phyloP scores from a whole-genome alignment of 2,888 invertebrate species.

The Rhamphomyia laevipes region DNA sequence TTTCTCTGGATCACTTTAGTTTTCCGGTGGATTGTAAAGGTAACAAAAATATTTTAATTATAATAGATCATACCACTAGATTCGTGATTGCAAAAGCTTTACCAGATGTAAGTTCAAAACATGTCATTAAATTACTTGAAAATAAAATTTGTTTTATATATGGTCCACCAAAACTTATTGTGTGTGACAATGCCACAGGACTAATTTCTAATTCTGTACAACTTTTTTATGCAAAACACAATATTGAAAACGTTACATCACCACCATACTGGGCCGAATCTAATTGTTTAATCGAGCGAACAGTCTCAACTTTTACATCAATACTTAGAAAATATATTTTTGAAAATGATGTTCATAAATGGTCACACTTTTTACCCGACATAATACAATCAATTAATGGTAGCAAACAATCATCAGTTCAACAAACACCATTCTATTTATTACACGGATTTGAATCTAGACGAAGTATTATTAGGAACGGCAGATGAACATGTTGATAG shows the following conservation, averaged over 20 bases:
- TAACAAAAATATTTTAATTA: too few relatives aligned
- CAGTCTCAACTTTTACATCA: neutral
- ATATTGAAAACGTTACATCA: constrained; percentile 1
- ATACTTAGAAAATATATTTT: constrained; percentile 3
- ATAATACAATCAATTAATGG: constrained; percentile 1
- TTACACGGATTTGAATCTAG: constrained; percentile 1
- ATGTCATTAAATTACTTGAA: neutral
- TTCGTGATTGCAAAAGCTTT: too few relatives aligned
- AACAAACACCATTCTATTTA: neutral
- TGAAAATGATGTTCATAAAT: neutral
- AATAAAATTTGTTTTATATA: neutral
- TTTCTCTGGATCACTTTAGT: too few relatives aligned
- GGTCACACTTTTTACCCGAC: constrained; percentile 3
- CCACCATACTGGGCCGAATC: constrained; percentile 6
- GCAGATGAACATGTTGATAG: neutral
- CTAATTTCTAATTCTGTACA: neutral
- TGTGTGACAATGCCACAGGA: constrained; percentile 2
- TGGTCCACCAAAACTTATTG: constrained; percentile 1
- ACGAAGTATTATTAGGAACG: neutral
- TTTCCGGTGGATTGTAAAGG: too few relatives aligned
- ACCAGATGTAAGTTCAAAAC: neutral
- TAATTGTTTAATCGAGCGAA: constrained; percentile 3
- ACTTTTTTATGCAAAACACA: neutral
- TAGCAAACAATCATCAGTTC: neutral
- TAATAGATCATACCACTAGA: too few relatives aligned